Evolutionary conservation across 2,113 vertebrate species (phyloP).

Genomic region (Accipiter virgatus): DNA sequence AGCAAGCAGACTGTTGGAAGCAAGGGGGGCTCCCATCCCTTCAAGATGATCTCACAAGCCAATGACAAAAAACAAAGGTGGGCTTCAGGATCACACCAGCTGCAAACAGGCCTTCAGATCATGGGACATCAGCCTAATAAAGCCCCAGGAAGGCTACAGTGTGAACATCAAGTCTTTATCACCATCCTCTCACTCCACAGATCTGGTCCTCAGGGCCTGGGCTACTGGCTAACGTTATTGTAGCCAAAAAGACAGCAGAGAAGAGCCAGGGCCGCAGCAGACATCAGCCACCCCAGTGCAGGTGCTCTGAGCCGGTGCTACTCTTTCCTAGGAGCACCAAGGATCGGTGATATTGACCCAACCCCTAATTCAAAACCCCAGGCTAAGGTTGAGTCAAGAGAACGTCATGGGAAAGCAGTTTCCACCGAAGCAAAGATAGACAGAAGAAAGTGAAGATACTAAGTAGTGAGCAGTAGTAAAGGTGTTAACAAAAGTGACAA

Average conservation of each 20-base stretch:
- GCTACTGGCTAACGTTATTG: background rate
- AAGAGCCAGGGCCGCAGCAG: background rate
- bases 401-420: background rate
- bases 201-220: background rate
- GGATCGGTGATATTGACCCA: background rate
- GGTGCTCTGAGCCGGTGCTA: background rate
- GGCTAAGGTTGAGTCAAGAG: background rate
- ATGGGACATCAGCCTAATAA: background rate
- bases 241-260: background rate
- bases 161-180: no score
- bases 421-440: background rate
- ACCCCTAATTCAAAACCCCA: background rate
- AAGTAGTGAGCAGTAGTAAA: background rate
- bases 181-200: background rate
- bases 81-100: background rate
- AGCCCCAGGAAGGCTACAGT: background rate
- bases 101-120: background rate
- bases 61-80: background rate
- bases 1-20: background rate
- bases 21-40: background rate
- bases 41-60: background rate
- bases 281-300: background rate
- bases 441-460: background rate
- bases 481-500: background rate
- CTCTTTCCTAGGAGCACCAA: background rate